Conservation (phyloP, 2,113 vertebrate species). For the Anser brachyrhynchus region DNA sequence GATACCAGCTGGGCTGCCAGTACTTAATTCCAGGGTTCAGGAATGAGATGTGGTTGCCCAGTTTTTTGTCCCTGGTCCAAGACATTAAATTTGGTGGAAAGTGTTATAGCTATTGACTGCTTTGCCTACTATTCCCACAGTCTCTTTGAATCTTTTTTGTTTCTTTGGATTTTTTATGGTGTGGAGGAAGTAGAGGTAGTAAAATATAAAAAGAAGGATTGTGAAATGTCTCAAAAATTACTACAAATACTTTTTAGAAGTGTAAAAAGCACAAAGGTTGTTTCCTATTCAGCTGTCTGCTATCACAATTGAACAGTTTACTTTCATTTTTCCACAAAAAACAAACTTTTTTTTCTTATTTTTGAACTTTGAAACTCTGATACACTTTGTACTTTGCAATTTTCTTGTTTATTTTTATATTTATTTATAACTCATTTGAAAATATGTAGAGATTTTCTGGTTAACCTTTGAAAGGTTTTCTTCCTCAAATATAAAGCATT, state of each 20-base stretch:
- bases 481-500: neutral
- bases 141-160: neutral
- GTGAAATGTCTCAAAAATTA: neutral
- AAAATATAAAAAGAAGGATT: neutral
- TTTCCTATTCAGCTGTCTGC: neutral
- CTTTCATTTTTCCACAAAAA: neutral
- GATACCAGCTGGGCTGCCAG: neutral
- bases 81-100: neutral
- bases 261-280: neutral
- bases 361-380: neutral
- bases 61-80: neutral
- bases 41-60: fast-evolving
- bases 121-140: neutral
- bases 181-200: neutral
- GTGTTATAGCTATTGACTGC: neutral
- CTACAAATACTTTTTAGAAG: neutral
- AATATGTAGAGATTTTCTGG: neutral
- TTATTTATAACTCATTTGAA: neutral
- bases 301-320: neutral
- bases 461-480: neutral
- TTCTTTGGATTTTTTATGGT: neutral
- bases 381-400: neutral
- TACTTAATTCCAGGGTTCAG: neutral
- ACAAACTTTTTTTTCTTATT: fast-evolving
- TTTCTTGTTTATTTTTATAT: neutral